phyloP scores from a whole-genome alignment of 2,888 invertebrate species.

The Agriopis aurantiaria region DNA sequence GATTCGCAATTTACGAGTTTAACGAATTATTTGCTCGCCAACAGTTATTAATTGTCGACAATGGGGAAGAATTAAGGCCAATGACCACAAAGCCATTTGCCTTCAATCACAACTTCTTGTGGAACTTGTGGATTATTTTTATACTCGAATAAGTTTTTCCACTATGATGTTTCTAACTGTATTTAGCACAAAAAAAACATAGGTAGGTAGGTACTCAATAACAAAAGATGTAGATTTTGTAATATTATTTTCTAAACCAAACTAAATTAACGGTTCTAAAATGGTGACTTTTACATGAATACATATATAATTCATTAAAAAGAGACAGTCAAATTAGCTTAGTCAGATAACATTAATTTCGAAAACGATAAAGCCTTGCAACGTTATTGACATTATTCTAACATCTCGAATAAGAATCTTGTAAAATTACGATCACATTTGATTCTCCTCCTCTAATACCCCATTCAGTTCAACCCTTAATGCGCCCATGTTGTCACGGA shows the following conservation, averaged over 20 bases:
- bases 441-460: background rate
- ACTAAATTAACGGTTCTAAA: no score
- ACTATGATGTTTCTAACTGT: no score
- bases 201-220: no score
- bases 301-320: no score
- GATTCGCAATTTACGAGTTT: slow-evolving; percentile 68
- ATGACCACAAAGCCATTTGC: background rate
- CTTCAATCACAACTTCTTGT: background rate
- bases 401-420: background rate
- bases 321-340: no score
- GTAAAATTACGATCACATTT: background rate
- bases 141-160: no score
- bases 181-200: no score
- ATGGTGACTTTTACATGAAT: no score
- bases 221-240: no score
- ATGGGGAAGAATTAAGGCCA: slow-evolving; percentile 29
- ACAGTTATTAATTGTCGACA: slow-evolving; percentile 66
- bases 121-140: background rate
- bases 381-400: background rate
- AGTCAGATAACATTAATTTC: no score
- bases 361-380: no score
- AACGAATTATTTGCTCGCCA: slow-evolving; percentile 74
- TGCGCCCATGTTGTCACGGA: slow-evolving; percentile 49
- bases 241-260: no score
- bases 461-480: slow-evolving; percentile 27